phyloP scores from a whole-genome alignment of 2,113 vertebrate species.

The Gila orcuttii region DNA sequence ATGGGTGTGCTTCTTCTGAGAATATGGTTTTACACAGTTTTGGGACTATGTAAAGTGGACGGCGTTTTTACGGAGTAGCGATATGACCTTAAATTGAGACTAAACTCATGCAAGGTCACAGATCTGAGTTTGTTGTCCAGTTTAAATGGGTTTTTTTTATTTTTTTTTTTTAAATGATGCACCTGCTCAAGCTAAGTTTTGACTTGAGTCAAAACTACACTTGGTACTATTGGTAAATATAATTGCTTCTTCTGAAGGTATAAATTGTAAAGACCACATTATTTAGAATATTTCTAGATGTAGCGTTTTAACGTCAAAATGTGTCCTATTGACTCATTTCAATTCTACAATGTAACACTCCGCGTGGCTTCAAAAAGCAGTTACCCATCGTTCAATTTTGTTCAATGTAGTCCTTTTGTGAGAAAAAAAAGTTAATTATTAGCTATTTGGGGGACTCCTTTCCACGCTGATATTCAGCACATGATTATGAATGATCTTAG shows the following conservation, averaged over 20 bases:
- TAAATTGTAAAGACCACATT: not conserved
- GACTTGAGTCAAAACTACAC: not conserved
- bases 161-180: not conserved
- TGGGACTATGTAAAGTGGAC: slow-evolving; percentile 28
- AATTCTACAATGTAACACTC: not conserved
- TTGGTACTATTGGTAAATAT: not conserved
- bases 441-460: not conserved
- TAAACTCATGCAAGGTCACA: not conserved
- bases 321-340: not conserved
- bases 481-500: slow-evolving; percentile 59
- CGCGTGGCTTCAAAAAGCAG: not conserved
- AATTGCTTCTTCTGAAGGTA: not conserved
- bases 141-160: slow-evolving; percentile 5
- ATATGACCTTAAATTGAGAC: not conserved
- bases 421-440: not conserved
- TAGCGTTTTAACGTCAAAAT: not conserved
- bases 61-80: not conserved
- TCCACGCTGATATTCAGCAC: slow-evolving; percentile 18
- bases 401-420: not conserved
- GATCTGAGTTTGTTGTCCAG: not conserved
- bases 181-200: slow-evolving; percentile 8
- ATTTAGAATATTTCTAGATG: not conserved
- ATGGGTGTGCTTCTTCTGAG: slow-evolving; percentile 17
- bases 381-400: not conserved
- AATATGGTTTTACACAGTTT: not conserved